Evolutionary conservation across 2,888 invertebrate species (phyloP).

Genomic region (Plagiodera versicolora): DNA sequence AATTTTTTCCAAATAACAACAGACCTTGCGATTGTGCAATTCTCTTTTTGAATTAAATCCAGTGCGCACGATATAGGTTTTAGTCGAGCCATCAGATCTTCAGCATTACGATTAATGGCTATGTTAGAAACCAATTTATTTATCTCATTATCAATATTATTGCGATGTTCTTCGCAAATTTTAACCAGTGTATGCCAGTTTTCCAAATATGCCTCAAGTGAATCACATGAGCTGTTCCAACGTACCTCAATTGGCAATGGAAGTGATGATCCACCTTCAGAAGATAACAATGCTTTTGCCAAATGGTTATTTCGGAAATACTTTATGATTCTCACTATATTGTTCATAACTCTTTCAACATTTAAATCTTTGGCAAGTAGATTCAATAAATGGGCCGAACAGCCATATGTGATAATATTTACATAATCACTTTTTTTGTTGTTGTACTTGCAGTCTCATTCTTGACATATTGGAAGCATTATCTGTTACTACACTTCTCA

Average conservation of each 20-base stretch:
- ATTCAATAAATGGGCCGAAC: conserved; percentile 1
- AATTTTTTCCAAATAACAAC: neutral
- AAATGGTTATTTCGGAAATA: too few relatives aligned
- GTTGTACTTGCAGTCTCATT: neutral
- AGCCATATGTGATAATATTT: conserved; percentile 3
- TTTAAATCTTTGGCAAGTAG: too few relatives aligned
- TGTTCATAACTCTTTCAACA: too few relatives aligned
- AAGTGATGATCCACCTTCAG: too few relatives aligned
- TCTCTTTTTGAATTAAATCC: neutral
- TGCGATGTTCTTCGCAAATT: neutral
- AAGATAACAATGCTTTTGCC: too few relatives aligned
- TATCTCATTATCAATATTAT: neutral
- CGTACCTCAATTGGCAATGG: too few relatives aligned
- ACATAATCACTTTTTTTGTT: neutral
- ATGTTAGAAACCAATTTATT: neutral
- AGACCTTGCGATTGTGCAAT: neutral
- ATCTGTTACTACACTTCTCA: neutral
- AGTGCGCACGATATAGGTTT: neutral
- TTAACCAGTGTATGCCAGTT: conserved; percentile 9
- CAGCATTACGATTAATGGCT: neutral
- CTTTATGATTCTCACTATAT: too few relatives aligned
- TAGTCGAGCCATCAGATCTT: conserved; percentile 2
- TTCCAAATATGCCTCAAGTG: conserved; percentile 5
- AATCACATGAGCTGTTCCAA: neutral
- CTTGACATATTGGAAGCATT: conserved; percentile 4